Conservation (phyloP, 2,797 vertebrate genomes). For the Salarias fasciatus region DNA sequence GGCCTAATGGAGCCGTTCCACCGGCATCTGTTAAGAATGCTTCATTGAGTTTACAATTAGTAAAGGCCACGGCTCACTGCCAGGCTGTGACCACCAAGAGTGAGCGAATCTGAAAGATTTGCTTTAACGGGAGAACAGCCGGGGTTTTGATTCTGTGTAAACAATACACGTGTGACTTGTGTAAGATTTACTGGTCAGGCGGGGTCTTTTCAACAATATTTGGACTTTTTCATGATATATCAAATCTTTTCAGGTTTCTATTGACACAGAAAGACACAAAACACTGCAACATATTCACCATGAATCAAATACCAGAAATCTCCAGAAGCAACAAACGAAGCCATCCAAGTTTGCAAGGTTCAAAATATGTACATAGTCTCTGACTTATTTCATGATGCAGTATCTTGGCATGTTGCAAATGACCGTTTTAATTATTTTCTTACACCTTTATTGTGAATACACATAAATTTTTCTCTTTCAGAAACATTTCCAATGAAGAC, state of each 20-base stretch:
- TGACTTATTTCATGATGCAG: neutral
- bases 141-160: no score
- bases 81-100: conserved; percentile 61
- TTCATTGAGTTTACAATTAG: conserved; percentile 86
- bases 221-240: neutral
- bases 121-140: conserved; percentile 2
- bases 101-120: conserved; percentile 25
- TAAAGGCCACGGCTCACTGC: conserved; percentile 76
- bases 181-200: neutral
- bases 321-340: no score
- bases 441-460: no score
- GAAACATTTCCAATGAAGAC: no score
- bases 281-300: no score
- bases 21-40: conserved; percentile 85
- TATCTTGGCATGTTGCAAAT: neutral
- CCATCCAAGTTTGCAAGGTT: no score
- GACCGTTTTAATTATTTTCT: neutral
- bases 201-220: neutral
- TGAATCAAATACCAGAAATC: no score
- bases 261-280: no score
- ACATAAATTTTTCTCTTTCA: no score
- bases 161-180: no score
- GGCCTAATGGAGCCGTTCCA: conserved; percentile 82
- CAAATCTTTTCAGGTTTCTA: no score
- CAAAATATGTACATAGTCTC: no score